Base-by-base conservation (phyloP, 2,888 invertebrate species). In the Ennomos fuscantarius region DNA sequence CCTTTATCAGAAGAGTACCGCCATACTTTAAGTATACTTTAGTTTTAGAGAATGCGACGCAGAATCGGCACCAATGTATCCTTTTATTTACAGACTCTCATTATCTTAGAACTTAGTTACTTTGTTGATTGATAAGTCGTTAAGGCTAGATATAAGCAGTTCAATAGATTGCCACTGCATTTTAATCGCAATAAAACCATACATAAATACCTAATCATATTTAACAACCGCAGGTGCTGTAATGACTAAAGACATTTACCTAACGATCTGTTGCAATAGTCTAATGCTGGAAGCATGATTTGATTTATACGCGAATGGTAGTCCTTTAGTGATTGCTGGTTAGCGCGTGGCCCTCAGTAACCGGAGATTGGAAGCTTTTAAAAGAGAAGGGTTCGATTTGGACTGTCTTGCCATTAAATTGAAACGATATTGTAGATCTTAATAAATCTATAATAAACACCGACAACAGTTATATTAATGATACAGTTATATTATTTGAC, bases 231-330 rank as follows among this genome's bases (percentile, higher is more conserved):
- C 24, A 39, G 39, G 39, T 46, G 50, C 41, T 10, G 9, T 56
- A 51, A 56, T 46, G 56, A 37, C 49, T 24, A 47, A 50, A 46
- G 45, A 51, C 46, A 51, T 56, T 51, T 34, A 41, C 40, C 42
- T 56, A 51, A 56, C 11, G 56, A 47, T 46, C 8, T 51, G 50
- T 44, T 8, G 49, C 39, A 49, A 50, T 11, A 39, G 24, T 15
- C 2, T 50, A 34, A 36, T 34, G 44, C 12, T 35, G 8, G 33
- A 9, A 15, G 11, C 33, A 2, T 31, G 35, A 41, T 45, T 44
- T 15, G 55, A 56, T 56, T 50, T 56, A n/a, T 50, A 11, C 39
- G 50, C 11, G 50, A 56, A 46, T 43, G 32, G 35, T n/a, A 8
- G 34, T 49, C 49, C 49, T 41, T 40, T 48, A 9, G 31, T 37